A percentile compares a stretch with the other conserved stretches of the same genome.
These are phyloP conservation scores for Syngnathus acus DNA, from an alignment of 2,797 vertebrate species.

Conservation along the genomic window DNA sequence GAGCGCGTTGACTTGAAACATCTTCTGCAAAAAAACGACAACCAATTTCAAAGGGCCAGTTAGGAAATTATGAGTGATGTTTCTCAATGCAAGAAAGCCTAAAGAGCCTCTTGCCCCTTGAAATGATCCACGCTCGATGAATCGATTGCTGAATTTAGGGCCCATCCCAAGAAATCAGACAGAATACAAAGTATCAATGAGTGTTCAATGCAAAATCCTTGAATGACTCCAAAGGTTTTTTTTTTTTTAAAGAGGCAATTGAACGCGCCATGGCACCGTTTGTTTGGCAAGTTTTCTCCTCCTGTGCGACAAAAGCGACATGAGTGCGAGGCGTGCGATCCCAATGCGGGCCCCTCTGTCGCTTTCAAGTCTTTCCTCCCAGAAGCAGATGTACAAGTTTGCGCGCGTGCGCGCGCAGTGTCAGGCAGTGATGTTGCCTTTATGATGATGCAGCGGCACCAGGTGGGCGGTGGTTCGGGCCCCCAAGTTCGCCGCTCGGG, in stretches of 20 bases:
- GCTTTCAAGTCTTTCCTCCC: slow-evolving; percentile 29
- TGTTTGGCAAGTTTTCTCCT: slow-evolving; percentile 58
- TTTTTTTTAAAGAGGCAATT: slow-evolving; percentile 12
- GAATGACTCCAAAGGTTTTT: neutral
- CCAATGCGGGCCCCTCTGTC: slow-evolving; percentile 29
- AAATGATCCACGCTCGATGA: neutral
- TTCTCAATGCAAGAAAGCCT: neutral
- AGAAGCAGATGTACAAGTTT: slow-evolving; percentile 15
- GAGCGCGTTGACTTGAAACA: too few relatives aligned
- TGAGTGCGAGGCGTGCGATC: slow-evolving; percentile 57
- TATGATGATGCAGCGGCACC: slow-evolving; percentile 62
- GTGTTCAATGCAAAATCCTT: neutral
- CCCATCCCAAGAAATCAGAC: neutral
- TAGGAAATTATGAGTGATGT: neutral
- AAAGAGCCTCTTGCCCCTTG: neutral
- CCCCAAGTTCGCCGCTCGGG: too few relatives aligned
- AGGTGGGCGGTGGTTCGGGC: slow-evolving; percentile 45
- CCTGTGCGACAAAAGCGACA: slow-evolving; percentile 8
- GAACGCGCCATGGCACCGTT: slow-evolving; percentile 55
- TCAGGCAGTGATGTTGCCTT: slow-evolving; percentile 68
- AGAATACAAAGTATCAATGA: neutral
- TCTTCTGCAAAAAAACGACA: too few relatives aligned
- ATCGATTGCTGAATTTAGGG: neutral
- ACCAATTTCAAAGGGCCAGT: neutral
- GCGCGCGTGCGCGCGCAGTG: slow-evolving; percentile 19